Conservation (phyloP, 2,797 vertebrate species). For the Manis javanica region DNA sequence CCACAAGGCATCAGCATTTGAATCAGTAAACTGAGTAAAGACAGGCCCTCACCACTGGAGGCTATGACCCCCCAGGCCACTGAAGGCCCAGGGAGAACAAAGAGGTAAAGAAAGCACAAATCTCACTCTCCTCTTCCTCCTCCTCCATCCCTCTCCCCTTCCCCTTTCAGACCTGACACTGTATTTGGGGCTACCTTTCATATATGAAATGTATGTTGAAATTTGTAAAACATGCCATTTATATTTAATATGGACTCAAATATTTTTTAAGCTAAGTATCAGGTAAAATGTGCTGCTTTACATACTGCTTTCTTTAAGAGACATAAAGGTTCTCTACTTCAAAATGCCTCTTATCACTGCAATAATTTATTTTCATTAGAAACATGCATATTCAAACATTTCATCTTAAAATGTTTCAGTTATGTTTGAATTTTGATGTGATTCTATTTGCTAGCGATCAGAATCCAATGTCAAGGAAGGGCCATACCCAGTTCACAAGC, state of each 20-base stretch:
- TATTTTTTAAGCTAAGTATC: neutral
- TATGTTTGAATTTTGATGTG: slow-evolving; percentile 57
- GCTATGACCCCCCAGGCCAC: neutral
- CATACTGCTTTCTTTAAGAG: neutral
- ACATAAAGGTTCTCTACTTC: neutral
- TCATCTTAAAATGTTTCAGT: slow-evolving; percentile 51
- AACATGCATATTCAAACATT: neutral
- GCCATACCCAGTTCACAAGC: neutral
- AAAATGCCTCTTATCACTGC: neutral
- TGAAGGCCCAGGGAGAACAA: neutral
- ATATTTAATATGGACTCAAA: neutral
- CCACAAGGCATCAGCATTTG: neutral
- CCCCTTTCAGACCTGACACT: neutral
- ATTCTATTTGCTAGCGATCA: neutral
- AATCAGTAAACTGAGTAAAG: neutral
- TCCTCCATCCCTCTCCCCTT: neutral
- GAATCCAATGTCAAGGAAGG: neutral
- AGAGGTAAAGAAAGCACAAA: too few relatives aligned
- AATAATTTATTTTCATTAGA: neutral
- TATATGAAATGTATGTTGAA: neutral
- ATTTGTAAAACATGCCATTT: neutral
- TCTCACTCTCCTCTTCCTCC: too few relatives aligned
- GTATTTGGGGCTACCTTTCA: neutral
- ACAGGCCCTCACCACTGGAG: neutral
- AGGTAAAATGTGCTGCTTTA: neutral